Percentiles rank a stretch among this genome's conserved stretches.
Conservation (phyloP, 1,140 invertebrate species). For the Antheraea mylitta region DNA sequence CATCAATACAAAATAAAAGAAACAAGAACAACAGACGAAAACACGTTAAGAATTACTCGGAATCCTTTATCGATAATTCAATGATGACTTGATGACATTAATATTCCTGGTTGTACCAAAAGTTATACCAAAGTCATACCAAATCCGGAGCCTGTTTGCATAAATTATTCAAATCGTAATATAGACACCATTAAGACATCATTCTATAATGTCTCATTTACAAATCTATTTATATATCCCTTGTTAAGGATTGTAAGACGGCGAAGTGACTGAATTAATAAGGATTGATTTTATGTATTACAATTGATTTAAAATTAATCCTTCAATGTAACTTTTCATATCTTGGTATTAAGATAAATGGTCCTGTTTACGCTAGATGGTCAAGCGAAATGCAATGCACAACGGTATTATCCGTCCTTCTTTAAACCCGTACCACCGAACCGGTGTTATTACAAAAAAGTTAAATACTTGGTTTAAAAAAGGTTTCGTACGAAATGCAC, state of each 20-base stretch:
- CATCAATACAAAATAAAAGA: neutral
- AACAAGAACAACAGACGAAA: neutral
- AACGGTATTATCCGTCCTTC: too few species aligned
- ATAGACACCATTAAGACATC: conserved; percentile 1
- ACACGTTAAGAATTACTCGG: neutral
- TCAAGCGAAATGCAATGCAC: too few species aligned
- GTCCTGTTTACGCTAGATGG: too few species aligned
- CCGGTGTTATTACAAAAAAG: too few species aligned
- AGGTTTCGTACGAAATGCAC: too few species aligned
- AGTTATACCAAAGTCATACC: neutral
- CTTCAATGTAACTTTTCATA: too few species aligned
- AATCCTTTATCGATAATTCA: neutral
- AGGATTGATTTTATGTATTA: too few species aligned
- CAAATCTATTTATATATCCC: neutral
- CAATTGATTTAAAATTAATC: too few species aligned
- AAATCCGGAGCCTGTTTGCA: neutral
- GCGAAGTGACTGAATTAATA: neutral
- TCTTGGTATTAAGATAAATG: too few species aligned
- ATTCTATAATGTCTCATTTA: neutral
- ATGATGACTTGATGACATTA: neutral
- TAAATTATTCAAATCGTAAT: conserved; percentile 2
- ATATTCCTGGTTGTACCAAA: neutral
- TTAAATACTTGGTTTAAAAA: too few species aligned
- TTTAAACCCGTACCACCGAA: too few species aligned
- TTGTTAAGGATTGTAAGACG: neutral